Base-by-base conservation (phyloP, 2,113 vertebrate species). In the Regulus satrapa region DNA sequence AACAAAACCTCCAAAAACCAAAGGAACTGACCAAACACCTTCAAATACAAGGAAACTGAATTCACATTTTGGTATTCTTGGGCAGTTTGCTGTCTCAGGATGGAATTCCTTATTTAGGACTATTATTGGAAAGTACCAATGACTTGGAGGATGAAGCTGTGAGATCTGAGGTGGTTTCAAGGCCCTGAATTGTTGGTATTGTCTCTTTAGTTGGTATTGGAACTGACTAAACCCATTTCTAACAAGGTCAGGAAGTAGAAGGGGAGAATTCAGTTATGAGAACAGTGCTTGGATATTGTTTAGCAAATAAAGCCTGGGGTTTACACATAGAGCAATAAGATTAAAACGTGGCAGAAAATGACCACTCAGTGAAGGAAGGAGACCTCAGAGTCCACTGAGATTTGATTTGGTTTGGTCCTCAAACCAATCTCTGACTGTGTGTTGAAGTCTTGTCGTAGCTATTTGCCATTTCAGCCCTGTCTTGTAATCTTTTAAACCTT, bases 401-500 rank as follows among this genome's bases (percentile, higher is more conserved):
- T n/a, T n/a, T n/a, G n/a, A n/a, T n/a, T n/a, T n/a, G n/a, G n/a
- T n/a, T n/a, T n/a, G n/a, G n/a, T n/a, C n/a, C n/a, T 24, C 82
- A 77, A 85, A 87, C 4, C 45, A 49, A 0, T 43, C 7, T 40
- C 18, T 56, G 36, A 32, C 45, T 0, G 0, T 14, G 38, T 52
- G 20, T 19, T 81, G 46, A 85, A 26, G 20, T 34, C 16, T 58
- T 58, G 5, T 1, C 0, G 0, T 18, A 20, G 20, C 16, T 18
- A 12, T 69, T 85, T 63, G 32, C 21, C 25, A 9, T 80, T 75
- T 68, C 23, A 67, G 34, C n/a, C 14, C 38, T 83, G 48, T 55
- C 43, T 52, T 85, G 12, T 54, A n/a, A 45, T 51, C 19, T n/a
- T n/a, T n/a, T n/a, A n/a, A n/a, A 54, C 34, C 41, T 61, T 82